Evolutionary conservation across 2,888 invertebrate genomes (phyloP).

Genomic region (Frankliniella fusca): DNA sequence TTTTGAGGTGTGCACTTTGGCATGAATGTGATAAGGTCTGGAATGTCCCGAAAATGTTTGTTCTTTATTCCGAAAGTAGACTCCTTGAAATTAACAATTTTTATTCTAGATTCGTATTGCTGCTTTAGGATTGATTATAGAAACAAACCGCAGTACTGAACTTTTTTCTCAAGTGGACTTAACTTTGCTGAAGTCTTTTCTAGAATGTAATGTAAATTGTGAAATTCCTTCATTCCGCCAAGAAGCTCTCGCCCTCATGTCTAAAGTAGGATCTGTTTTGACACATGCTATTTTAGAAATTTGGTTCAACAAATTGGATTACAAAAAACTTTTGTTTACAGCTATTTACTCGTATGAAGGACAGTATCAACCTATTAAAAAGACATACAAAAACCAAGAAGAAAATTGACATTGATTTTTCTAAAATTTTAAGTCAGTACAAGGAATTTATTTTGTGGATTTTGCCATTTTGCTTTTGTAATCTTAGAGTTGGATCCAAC

Average conservation of each 20-base stretch:
- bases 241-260: conserved; percentile 61
- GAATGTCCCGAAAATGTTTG: conserved; percentile 28
- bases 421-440: conserved; percentile 9
- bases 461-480: conserved; percentile 23
- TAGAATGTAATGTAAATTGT: conserved; percentile 64
- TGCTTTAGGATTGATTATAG: conserved; percentile 65
- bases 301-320: neutral
- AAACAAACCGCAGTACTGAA: conserved; percentile 70
- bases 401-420: conserved; percentile 19
- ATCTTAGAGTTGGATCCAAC: neutral
- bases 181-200: conserved; percentile 57
- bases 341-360: conserved; percentile 52
- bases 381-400: conserved; percentile 32
- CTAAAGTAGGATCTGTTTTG: conserved; percentile 57
- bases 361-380: conserved; percentile 45
- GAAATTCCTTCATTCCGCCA: conserved; percentile 66
- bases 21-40: conserved; percentile 59
- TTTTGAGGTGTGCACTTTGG: conserved; percentile 55
- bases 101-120: conserved; percentile 59
- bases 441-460: conserved; percentile 28
- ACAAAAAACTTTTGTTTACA: conserved; percentile 38
- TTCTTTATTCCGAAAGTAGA: conserved; percentile 27
- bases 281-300: conserved; percentile 22
- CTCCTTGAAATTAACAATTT: neutral
- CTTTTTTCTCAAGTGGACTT: conserved; percentile 59